These are phyloP conservation scores for Leptatherina wallacei DNA, from an alignment of 2,797 vertebrate genomes.

Conservation along the genomic window DNA sequence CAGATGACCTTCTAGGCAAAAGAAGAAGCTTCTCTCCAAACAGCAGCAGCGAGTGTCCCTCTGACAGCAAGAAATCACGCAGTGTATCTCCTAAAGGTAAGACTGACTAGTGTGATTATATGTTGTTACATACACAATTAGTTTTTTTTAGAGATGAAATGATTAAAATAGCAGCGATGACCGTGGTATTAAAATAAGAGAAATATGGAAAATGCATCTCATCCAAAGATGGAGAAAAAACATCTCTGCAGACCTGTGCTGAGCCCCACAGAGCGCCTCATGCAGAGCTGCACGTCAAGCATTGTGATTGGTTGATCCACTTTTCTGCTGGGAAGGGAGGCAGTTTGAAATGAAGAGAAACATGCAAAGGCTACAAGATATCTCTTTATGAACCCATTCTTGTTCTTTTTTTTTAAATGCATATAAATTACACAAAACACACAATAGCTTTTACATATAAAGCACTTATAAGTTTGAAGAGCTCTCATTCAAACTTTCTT, in stretches of 20 bases:
- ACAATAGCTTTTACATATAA: background rate
- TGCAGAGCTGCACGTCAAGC: background rate
- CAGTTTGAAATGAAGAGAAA: background rate
- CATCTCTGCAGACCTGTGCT: constrained; percentile 5
- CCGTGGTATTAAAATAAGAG: background rate
- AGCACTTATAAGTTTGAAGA: background rate
- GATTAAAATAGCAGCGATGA: background rate
- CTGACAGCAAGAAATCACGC: constrained; percentile 94
- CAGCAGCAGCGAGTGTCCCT: constrained; percentile 93
- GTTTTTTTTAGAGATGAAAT: background rate
- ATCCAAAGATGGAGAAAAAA: constrained; percentile 1
- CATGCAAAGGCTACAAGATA: background rate
- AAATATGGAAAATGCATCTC: constrained; percentile 11
- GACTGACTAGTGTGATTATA: constrained; percentile 44
- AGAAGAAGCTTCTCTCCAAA: constrained; percentile 92
- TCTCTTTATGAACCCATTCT: too few relatives aligned
- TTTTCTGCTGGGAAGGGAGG: background rate
- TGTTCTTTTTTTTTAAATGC: too few relatives aligned
- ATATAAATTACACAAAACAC: background rate
- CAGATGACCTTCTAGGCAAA: constrained; percentile 97
- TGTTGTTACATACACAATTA: background rate
- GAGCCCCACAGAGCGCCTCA: constrained; percentile 10
- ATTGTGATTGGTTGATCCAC: background rate
- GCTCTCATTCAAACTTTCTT: background rate
- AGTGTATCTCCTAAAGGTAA: constrained; percentile 96